Conservation (phyloP, 2,113 vertebrate genomes). For the Pipra filicauda region DNA sequence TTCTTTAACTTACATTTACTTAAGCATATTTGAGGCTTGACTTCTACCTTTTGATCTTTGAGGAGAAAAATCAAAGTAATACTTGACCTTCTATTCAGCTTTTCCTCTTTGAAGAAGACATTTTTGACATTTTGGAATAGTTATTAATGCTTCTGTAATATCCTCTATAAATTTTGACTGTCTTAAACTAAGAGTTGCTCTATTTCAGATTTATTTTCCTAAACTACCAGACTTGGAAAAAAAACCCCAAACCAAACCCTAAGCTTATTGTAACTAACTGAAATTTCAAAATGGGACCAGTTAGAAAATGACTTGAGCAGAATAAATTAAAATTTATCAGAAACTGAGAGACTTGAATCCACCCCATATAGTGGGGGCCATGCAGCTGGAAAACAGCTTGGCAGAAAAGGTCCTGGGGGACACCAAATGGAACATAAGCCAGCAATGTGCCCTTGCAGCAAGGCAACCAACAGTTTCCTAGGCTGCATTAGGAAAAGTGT, state of each 20-base stretch:
- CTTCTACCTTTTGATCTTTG: neutral
- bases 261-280: neutral
- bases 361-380: rapidly evolving
- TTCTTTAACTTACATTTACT: neutral
- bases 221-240: neutral
- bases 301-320: neutral
- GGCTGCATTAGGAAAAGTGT: neutral
- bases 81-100: neutral
- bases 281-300: neutral
- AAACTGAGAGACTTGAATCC: neutral
- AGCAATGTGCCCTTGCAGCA: neutral
- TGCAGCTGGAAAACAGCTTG: neutral
- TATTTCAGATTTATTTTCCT: neutral
- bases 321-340: neutral
- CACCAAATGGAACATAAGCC: neutral
- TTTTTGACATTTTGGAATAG: neutral
- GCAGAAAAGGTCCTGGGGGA: neutral
- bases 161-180: neutral
- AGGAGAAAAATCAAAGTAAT: neutral
- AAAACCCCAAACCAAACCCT: neutral
- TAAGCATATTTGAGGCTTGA: neutral
- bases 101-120: neutral
- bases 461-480: rapidly evolving
- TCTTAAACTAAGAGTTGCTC: neutral
- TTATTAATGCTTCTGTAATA: neutral